phyloP scores from a whole-genome alignment of 2,113 vertebrate species.

The Machaerirhynchus nigripectus region DNA sequence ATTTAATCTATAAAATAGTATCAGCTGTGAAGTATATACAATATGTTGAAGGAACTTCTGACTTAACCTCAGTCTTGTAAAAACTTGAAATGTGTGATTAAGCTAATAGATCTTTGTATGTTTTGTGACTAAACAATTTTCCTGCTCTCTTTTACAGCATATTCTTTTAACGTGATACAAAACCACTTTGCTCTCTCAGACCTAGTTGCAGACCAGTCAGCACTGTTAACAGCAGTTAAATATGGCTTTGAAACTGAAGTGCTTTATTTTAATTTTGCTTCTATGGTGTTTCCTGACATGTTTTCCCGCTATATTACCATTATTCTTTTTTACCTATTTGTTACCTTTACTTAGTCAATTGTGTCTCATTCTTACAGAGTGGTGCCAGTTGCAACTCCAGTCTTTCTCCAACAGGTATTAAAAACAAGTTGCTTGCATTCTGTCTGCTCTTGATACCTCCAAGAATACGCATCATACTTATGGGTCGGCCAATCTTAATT shows the following conservation, averaged over 20 bases:
- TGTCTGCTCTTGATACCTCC: not conserved
- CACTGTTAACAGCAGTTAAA: not conserved
- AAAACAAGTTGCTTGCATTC: not conserved
- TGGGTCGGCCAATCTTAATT: not conserved
- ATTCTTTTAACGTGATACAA: not conserved
- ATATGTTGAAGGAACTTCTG: not conserved
- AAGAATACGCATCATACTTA: not conserved
- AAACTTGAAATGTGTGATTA: not conserved
- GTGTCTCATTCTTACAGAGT: not conserved
- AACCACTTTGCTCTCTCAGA: not conserved
- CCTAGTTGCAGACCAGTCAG: not conserved
- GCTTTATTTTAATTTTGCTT: not conserved
- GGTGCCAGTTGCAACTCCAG: not conserved
- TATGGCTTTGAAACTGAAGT: not conserved
- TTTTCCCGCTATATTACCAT: not conserved
- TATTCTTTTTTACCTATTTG: not conserved
- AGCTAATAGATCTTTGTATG: not conserved
- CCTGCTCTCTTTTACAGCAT: not conserved
- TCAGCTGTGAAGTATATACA: not conserved
- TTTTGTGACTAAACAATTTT: not conserved
- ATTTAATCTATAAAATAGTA: not conserved
- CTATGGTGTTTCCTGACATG: not conserved
- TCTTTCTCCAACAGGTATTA: not conserved
- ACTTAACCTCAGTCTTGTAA: not conserved
- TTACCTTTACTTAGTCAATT: not conserved